Evolutionary conservation across 2,888 invertebrate species (phyloP).

Genomic region (Latrodectus elegans): DNA sequence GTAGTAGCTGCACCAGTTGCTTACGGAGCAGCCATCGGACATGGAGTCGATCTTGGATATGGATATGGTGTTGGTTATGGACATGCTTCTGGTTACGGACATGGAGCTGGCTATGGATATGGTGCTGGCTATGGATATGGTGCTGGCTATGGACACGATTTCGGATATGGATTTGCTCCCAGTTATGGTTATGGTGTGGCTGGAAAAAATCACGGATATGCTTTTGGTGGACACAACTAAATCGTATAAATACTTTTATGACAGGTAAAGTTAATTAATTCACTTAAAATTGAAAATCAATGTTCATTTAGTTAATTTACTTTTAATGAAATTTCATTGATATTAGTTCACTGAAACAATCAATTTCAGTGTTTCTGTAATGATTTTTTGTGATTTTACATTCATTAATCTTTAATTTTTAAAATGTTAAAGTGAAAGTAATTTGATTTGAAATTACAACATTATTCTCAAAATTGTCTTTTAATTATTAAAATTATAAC

Average conservation of each 20-base stretch:
- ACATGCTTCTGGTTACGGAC: background rate
- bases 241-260: background rate
- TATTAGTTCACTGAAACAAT: too few relatives aligned
- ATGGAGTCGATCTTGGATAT: conserved; percentile 1
- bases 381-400: too few relatives aligned
- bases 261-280: background rate
- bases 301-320: too few relatives aligned
- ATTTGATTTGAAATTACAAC: too few relatives aligned
- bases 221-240: background rate
- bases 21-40: conserved; percentile 6
- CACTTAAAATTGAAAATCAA: too few relatives aligned
- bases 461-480: too few relatives aligned
- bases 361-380: too few relatives aligned
- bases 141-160: background rate
- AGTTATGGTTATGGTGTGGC: background rate
- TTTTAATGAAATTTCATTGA: too few relatives aligned
- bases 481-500: too few relatives aligned
- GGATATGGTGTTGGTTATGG: background rate
- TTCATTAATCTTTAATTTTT: too few relatives aligned
- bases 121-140: background rate
- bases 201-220: background rate
- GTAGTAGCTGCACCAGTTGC: conserved; percentile 8
- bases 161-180: conserved; percentile 2
- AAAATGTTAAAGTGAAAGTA: too few relatives aligned
- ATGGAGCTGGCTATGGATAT: conserved; percentile 5